Evolutionary conservation across 1,140 invertebrate genomes (phyloP), one percentile per base, ranked within the genome.

Genomic region (Drosophila virilis): DNA sequence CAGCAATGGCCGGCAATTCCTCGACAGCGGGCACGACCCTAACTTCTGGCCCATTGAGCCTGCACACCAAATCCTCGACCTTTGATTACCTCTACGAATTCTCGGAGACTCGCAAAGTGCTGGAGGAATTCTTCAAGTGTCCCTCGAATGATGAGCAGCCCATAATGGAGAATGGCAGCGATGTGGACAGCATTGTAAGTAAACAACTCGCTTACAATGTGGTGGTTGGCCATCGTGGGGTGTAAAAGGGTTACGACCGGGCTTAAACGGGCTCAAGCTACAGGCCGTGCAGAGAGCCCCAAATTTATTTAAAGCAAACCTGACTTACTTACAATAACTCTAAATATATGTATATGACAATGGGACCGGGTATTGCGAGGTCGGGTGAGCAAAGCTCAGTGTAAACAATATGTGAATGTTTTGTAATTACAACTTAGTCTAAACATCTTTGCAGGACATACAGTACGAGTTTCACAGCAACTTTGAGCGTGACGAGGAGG

Each of bases 41-140:
- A 33, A 61, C 54, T 33, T 15, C 43, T 28, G 42, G 35, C 6
- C 88, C 67, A 9, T 35, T 76, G 33, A 77, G 93, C 17, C 93
- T 94, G 12, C 93, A 94, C 43, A 92, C 93, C n/a, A 93, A 93
- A 50, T 93, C 94, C 37, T 93, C 94, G 52, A 96, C 96, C 10
- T 97, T 97, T 91, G 96, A 97, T 93, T 97, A 97, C 92, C 92
- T 97, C 46, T 98, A 97, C 92, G 97, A 97, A 91, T 97, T 97
- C 93, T 97, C 97, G 1, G 97, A 98, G 92, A 98, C 97, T 42
- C 94, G 97, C 64, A 97, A 97, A 93, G 97, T 98, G 40, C 93
- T 98, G n/a, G 97, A 98, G 92, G 97, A 98, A 93, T 98, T 98
- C 93, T 98, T 97, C 93, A 96, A 96, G 92, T 96, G 96, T 89